A percentile compares a stretch with the other conserved stretches of the same genome.
Conservation (phyloP, 2,888 invertebrate species). For the Girardia tigrina region DNA sequence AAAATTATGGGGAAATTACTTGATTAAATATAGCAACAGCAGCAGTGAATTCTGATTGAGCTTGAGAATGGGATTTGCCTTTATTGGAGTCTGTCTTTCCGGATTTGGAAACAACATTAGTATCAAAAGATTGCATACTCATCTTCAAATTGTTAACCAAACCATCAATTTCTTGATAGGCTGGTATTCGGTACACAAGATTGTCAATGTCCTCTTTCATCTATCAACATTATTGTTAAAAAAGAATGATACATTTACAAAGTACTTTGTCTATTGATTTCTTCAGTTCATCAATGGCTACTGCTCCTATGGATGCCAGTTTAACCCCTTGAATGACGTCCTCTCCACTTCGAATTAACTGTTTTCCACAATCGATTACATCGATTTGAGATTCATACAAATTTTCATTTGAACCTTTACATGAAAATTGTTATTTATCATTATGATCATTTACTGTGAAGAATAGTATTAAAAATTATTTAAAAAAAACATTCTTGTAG, state of each 20-base stretch:
- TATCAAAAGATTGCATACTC: neutral
- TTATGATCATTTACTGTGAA: no score
- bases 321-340: neutral
- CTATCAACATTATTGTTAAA: neutral
- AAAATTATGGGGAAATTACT: no score
- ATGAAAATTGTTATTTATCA: neutral
- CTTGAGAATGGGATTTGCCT: slow-evolving; percentile 20
- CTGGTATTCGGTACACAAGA: neutral
- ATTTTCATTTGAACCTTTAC: neutral
- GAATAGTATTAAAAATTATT: no score
- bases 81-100: neutral
- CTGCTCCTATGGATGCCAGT: neutral
- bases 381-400: neutral
- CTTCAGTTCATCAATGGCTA: neutral
- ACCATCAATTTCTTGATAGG: slow-evolving; percentile 9
- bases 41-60: slow-evolving; percentile 26
- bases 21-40: slow-evolving; percentile 27
- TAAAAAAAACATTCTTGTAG: no score
- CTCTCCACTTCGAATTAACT: neutral
- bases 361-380: neutral
- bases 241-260: neutral
- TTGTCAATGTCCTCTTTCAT: slow-evolving; percentile 1
- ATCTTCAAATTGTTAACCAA: neutral
- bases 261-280: slow-evolving; percentile 9
- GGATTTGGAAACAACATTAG: neutral